phyloP scores from a whole-genome alignment of 2,888 invertebrate genomes.

The Carpatolechia fugitivella region DNA sequence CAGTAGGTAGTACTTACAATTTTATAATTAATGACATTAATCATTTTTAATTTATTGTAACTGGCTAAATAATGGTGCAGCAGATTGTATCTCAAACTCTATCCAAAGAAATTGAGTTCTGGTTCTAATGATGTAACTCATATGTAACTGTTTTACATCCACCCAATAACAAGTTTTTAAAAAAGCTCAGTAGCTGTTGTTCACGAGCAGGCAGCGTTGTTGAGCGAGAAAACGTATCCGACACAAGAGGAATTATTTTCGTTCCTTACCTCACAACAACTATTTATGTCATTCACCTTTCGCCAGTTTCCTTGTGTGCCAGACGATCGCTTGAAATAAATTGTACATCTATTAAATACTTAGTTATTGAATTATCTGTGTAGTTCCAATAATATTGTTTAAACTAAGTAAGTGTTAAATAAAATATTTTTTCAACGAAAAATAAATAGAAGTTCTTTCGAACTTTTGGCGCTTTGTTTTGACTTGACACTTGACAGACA shows the following conservation, averaged over 20 bases:
- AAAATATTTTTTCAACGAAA: too few relatives aligned
- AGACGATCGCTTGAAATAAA: too few relatives aligned
- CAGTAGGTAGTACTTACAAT: conserved; percentile 37
- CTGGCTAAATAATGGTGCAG: too few relatives aligned
- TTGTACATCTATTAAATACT: too few relatives aligned
- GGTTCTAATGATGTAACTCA: too few relatives aligned
- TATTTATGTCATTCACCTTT: conserved; percentile 28
- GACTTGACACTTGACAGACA: too few relatives aligned
- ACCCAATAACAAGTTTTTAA: neutral
- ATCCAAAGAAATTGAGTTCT: too few relatives aligned
- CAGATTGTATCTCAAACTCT: neutral
- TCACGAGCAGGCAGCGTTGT: neutral
- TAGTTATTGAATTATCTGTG: too few relatives aligned
- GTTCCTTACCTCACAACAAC: conserved; percentile 16
- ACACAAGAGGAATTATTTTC: conserved; percentile 31
- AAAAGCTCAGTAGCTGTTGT: neutral
- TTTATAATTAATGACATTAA: conserved; percentile 35
- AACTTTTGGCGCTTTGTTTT: too few relatives aligned
- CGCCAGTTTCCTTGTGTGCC: conserved; percentile 26
- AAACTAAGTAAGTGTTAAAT: too few relatives aligned
- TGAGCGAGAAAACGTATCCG: conserved; percentile 8
- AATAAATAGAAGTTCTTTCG: too few relatives aligned
- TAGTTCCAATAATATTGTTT: too few relatives aligned
- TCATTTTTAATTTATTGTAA: conserved; percentile 9
- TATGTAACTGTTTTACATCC: neutral